phyloP scores from a whole-genome alignment of 1,140 invertebrate genomes.

The Hylaeus volcanicus region DNA sequence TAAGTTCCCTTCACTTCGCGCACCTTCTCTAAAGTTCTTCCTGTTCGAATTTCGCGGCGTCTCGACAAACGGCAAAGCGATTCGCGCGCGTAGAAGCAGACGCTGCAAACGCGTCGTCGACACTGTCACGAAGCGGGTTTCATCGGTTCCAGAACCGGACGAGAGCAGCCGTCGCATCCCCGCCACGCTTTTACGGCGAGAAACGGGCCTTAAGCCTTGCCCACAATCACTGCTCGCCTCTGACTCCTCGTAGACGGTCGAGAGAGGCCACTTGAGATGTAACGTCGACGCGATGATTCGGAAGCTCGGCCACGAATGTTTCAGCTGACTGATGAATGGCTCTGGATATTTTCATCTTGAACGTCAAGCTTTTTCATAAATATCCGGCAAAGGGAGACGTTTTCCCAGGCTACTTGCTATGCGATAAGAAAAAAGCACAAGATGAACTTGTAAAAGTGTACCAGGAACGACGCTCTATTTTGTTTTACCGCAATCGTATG shows the following conservation, averaged over 20 bases:
- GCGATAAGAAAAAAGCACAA: not conserved
- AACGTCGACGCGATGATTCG: not conserved
- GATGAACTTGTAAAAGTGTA: no score
- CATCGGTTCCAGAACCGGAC: slow-evolving; percentile 42
- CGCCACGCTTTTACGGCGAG: slow-evolving; percentile 41
- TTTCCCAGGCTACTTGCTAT: not conserved
- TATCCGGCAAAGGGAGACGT: not conserved
- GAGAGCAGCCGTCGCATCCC: slow-evolving; percentile 34
- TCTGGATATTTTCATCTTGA: slow-evolving; percentile 22
- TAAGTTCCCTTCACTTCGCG: no score
- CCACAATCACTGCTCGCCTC: slow-evolving; percentile 11
- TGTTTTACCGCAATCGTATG: no score
- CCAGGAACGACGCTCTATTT: no score
- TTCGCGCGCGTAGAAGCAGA: slow-evolving; percentile 19
- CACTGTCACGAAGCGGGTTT: slow-evolving; percentile 31
- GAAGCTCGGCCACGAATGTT: not conserved
- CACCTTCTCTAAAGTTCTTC: no score
- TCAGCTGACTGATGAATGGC: not conserved
- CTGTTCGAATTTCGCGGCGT: not conserved
- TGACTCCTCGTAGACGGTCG: not conserved
- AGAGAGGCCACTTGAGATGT: not conserved
- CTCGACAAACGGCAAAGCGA: not conserved
- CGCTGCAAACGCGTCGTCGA: slow-evolving; percentile 39
- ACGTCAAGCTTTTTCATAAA: not conserved
- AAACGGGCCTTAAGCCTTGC: slow-evolving; percentile 38